Evolutionary conservation across 2,797 vertebrate genomes (phyloP), one percentile per base, ranked within the genome.

Genomic region (Prunella strophiata): DNA sequence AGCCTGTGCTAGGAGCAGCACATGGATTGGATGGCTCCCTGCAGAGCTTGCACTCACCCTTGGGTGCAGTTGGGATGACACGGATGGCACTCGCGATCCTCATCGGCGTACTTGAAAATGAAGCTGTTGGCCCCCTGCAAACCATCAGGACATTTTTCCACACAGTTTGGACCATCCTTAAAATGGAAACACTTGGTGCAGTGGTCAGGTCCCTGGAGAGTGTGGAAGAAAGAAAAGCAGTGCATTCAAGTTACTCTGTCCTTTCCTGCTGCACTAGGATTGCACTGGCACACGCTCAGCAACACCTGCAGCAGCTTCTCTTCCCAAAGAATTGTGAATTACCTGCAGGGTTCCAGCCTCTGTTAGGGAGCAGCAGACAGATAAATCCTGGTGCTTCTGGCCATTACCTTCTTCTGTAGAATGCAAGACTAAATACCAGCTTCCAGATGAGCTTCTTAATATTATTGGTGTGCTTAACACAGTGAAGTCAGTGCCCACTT

Each of bases 81-180:
- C 0, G 99, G 99, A 42, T 98, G 99, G 89, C 99, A 99, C 96
- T 99, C 99, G 54, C 98, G 99, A 95, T 99, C 99, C 96, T 98
- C 98, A 95, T 99, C 99, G 2, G 99, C 99, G 0, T 99, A 99
- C 96, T 99, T 99, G 98, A 99, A 99, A 96, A 99, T 99, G 96
- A 99, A 99, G 96, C 99, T 99, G 97, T 98, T 99, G 84, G 99
- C 98, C 4, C 99, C 99, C 94, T 99, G 99, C 73, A 99, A 96
- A 50, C 99, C 99, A 25, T 99, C 99, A 5, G 99, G 99, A 87
- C 99, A 99, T 90, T 99, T 99, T 90, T 99, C 99, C 96, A 99
- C 99, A 72, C 99, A 99, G 52, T 99, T 99, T 15, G 99, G 99
- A 30, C 99, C 99, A 59, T 99, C 99, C 97, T 99, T 99, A 97